Evolutionary conservation across 2,113 vertebrate species (phyloP), one percentile per base, ranked within the genome.

Genomic region (Brevimyrus niger): DNA sequence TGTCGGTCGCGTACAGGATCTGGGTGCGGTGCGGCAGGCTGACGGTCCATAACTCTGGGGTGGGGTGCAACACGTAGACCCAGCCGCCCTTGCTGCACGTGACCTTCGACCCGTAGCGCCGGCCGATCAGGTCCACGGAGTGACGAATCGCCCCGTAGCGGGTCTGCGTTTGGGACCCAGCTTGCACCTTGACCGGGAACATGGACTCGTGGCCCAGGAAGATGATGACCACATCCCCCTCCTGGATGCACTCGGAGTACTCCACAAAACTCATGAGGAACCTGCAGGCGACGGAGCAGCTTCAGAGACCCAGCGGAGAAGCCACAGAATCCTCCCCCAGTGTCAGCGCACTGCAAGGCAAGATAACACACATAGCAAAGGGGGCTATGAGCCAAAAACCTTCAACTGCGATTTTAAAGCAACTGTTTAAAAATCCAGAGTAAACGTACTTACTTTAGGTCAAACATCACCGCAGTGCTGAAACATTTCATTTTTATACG

Each of bases 1-100:
- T 99, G 94, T 99, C 98, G 0, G 98, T 98, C 89, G 97, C 97
- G 94, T 99, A 99, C 17, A 99, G 97, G 92, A 99, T 99, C 94
- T 99, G 98, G 0, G 98, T 99, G 91, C 98, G 97, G 92, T 99
- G 98, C 0, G 98, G 98, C 89, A 99, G 96, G 90, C 96, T 97
- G 90, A 98, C 92, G 0, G 98, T 99, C 98, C 98, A 99, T 83
- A 99, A 95, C 90, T 99, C 98, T 0, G 98, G 97, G 0, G 98
- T 99, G 0, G 98, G 98, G 91, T 99, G 98, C 31, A 99, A 96
- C 50, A 99, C 96, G 2, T 97, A 96, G n/a, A 98, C 98, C 98
- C 98, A 99, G 2, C 98, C 98, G 3, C 98, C 98, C 88, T 98
- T 97, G 94, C 98, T 98, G 91, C 98, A 99, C 46, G 97, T 98